These are phyloP conservation scores for Mesocricetus auratus DNA, from an alignment of 2,113 vertebrate genomes.

Conservation along the genomic window DNA sequence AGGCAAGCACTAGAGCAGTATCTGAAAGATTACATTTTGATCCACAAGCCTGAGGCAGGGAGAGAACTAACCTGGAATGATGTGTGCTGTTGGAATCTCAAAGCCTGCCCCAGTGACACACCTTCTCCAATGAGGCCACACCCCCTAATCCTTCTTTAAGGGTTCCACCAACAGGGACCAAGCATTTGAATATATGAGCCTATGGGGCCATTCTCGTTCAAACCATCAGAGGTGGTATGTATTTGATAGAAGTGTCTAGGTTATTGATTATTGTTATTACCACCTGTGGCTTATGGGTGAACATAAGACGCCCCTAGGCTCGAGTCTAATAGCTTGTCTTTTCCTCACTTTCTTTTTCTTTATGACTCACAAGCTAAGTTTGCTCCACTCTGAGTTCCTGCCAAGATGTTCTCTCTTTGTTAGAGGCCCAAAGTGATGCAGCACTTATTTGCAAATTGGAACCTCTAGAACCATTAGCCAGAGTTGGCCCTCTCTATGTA, in stretches of 20 bases:
- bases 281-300: not conserved
- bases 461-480: not conserved
- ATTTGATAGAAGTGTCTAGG: not conserved
- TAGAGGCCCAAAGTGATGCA: not conserved
- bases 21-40: not conserved
- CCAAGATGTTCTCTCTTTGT: not conserved
- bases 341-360: not conserved
- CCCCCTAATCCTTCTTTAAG: not conserved
- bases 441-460: not conserved
- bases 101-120: not conserved
- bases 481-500: not conserved
- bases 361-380: not conserved
- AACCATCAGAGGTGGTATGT: not conserved
- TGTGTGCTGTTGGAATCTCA: not conserved
- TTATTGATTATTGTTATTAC: not conserved
- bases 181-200: not conserved
- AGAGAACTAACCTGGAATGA: not conserved
- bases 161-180: not conserved
- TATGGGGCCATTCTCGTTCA: not conserved
- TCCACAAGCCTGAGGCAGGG: not conserved
- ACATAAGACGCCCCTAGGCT: not conserved
- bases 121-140: not conserved
- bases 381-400: not conserved
- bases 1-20: not conserved
- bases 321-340: not conserved